These are phyloP conservation scores for Zoroaster sp. DNA, from an alignment of 53 echinoderm and acorn worm genomes.

Conservation along the genomic window DNA sequence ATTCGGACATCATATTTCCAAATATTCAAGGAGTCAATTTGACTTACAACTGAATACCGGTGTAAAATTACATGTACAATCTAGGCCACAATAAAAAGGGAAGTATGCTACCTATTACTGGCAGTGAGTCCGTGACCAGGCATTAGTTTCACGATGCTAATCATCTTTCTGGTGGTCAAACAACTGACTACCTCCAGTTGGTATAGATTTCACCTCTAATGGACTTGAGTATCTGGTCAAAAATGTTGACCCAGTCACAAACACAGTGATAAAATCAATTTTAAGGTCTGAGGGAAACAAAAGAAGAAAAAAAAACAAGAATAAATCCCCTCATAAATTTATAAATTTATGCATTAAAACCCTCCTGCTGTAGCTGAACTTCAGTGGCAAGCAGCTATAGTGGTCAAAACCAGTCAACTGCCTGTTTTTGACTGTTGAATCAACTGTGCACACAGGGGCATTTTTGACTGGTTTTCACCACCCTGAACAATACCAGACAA, in stretches of 20 bases:
- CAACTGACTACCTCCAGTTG: background rate
- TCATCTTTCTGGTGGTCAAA: background rate
- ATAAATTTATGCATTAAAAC: no score
- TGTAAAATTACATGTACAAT: background rate
- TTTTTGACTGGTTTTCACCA: no score
- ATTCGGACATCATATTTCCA: background rate
- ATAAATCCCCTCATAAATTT: no score
- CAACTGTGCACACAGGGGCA: no score
- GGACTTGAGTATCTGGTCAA: slow-evolving; percentile 38
- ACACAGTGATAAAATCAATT: no score
- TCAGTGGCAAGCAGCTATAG: no score
- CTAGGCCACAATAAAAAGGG: background rate
- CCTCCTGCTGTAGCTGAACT: no score
- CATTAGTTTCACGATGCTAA: background rate
- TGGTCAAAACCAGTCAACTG: no score
- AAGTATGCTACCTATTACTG: background rate
- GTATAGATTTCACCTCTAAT: slow-evolving; percentile 35
- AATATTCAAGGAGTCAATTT: background rate
- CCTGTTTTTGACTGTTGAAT: no score
- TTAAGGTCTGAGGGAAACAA: no score
- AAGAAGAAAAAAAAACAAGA: no score
- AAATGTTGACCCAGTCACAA: slow-evolving; percentile 24
- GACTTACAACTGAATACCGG: background rate
- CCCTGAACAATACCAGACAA: no score
- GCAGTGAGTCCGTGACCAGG: background rate